Evolutionary conservation across 2,888 invertebrate species (phyloP).

Genomic region (Phyllotreta striolata): DNA sequence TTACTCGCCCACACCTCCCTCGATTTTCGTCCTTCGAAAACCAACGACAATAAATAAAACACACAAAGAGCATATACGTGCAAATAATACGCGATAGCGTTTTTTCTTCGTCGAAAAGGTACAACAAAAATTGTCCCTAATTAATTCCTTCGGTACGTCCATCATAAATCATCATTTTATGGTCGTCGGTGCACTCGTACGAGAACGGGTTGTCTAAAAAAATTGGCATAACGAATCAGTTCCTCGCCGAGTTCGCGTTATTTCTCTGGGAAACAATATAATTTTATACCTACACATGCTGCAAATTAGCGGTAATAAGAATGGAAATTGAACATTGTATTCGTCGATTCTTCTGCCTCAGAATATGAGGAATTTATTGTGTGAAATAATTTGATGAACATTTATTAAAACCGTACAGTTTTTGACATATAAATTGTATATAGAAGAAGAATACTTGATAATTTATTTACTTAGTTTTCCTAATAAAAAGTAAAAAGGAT

Average conservation of each 20-base stretch:
- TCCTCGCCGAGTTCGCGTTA: constrained; percentile 6
- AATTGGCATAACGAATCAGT: constrained; percentile 21
- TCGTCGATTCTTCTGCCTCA: no score
- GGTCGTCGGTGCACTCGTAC: background rate
- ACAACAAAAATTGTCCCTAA: constrained; percentile 10
- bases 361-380: no score
- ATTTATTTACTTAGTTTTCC: no score
- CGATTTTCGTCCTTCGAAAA: constrained; percentile 1
- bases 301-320: constrained; percentile 15
- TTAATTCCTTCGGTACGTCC: constrained; percentile 10
- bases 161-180: constrained; percentile 17
- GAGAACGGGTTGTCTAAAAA: constrained; percentile 9
- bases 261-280: constrained; percentile 16
- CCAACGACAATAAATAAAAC: constrained; percentile 8
- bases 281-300: constrained; percentile 17
- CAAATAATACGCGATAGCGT: constrained; percentile 7
- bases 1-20: background rate
- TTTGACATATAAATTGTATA: no score
- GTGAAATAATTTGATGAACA: no score
- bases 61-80: constrained; percentile 8
- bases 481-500: no score
- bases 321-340: constrained; percentile 2
- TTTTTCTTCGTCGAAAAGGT: background rate
- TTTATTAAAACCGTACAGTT: no score
- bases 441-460: no score